Base-by-base conservation (phyloP, 2,797 vertebrate species). In the Enteromius mattozi region DNA sequence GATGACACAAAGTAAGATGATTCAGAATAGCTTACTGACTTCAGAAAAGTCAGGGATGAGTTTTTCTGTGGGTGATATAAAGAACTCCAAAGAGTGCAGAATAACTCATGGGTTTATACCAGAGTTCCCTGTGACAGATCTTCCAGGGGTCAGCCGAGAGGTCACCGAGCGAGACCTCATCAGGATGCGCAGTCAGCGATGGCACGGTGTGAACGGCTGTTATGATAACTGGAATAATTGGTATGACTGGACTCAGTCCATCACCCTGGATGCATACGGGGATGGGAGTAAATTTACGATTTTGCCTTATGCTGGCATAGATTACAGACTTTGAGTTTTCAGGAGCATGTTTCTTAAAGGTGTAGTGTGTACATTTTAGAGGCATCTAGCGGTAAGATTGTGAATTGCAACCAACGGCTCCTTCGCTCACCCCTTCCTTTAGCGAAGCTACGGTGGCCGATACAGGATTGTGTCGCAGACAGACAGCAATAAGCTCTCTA, bases 221-320 rank as follows among this genome's bases (percentile, higher is more conserved):
- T 96, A 94, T 10, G 97, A 99, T 93, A 97, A 96, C 93, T 96
- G 95, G 92, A 97, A 96, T 90, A 96, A 94, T 89, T 99, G 98
- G 98, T 99, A 96, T 91, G 96, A 97, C 93, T 99, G 98, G 98
- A 98, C 97, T 21, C 95, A 98, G 93, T 97, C 97, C 94, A 96
- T 99, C 91, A 96, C 96, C 16, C 93, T 99, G 88, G 97, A 98
- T 89, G 96, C 93, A 2, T 96, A 97, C 0, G 96, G 96, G 59
- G 97, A 98, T 47, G 97, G 97, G 51, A 97, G 94, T 94, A 96
- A 94, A 89, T 91, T 99, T 91, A 96, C 97, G 92, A 95, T 99
- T 92, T 94, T 98, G 94, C 98, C 98, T 86, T 99, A 99, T 24
- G 96, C 99, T 93, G 97, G 96, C 93, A 94, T 99, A 93, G 97